phyloP scores from a whole-genome alignment of 2,797 vertebrate species.

The Bufotes viridis region DNA sequence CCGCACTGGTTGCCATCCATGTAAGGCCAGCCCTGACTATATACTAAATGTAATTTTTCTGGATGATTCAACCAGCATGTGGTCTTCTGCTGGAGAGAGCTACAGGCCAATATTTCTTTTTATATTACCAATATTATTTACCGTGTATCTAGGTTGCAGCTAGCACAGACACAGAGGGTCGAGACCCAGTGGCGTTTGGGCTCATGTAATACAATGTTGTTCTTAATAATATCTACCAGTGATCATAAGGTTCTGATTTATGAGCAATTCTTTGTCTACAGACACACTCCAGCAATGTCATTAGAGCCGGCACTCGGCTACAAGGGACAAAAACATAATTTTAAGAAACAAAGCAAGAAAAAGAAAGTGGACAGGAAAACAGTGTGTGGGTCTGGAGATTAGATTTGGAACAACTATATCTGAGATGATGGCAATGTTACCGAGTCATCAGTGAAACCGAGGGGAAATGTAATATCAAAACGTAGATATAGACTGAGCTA shows the following conservation, averaged over 20 bases:
- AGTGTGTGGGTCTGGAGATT: slow-evolving; percentile 31
- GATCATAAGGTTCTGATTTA: slow-evolving; percentile 35
- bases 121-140: not conserved
- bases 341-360: slow-evolving; percentile 26
- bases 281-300: slow-evolving; percentile 12
- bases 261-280: slow-evolving; percentile 29
- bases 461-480: slow-evolving; percentile 37
- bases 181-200: not conserved
- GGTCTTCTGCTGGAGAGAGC: too few species aligned
- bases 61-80: too few species aligned
- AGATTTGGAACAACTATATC: slow-evolving; percentile 31
- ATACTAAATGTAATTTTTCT: too few species aligned
- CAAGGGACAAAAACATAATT: slow-evolving; percentile 34
- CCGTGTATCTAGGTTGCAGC: not conserved
- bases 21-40: too few species aligned
- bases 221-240: slow-evolving; percentile 24
- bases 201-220: slow-evolving; percentile 12
- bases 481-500: slow-evolving; percentile 20
- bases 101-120: too few species aligned
- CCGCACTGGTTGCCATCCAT: too few species aligned
- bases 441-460: slow-evolving; percentile 30
- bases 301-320: slow-evolving; percentile 9
- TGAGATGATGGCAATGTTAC: slow-evolving; percentile 9
- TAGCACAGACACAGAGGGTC: not conserved
- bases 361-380: slow-evolving; percentile 15